A percentile compares a stretch with the other conserved stretches of the same genome.
Evolutionary conservation across 2,888 invertebrate species (phyloP).

Genomic region (Amaurobius ferox): DNA sequence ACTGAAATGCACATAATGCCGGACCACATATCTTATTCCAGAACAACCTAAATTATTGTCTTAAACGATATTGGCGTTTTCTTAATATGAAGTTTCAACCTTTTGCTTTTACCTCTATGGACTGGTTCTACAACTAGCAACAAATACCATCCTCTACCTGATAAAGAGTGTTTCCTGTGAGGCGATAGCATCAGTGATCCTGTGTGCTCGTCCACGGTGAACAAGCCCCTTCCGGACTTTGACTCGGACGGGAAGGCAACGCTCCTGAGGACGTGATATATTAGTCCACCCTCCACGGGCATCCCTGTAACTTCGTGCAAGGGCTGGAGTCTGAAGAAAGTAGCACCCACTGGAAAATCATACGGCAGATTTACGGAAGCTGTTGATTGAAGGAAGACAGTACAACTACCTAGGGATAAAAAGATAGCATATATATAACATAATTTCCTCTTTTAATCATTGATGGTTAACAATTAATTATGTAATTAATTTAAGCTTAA

Average conservation of each 20-base stretch:
- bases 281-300: not conserved
- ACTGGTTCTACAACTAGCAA: too few relatives aligned
- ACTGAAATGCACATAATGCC: too few relatives aligned
- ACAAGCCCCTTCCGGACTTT: constrained; percentile 30
- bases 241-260: constrained; percentile 22
- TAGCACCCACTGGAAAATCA: constrained; percentile 48
- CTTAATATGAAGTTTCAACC: too few relatives aligned
- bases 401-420: not conserved
- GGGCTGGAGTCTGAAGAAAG: constrained; percentile 31
- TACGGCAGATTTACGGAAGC: constrained; percentile 35
- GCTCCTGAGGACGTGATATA: constrained; percentile 33
- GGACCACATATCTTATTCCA: too few relatives aligned
- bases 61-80: too few relatives aligned
- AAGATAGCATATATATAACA: too few relatives aligned
- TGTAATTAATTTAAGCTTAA: too few relatives aligned
- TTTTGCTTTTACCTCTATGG: too few relatives aligned
- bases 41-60: too few relatives aligned
- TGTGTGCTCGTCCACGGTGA: constrained; percentile 50
- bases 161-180: constrained; percentile 39
- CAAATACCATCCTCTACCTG: constrained; percentile 34
- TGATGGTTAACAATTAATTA: too few relatives aligned
- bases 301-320: constrained; percentile 24
- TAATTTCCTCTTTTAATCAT: too few relatives aligned
- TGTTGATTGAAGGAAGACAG: constrained; percentile 36
- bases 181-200: constrained; percentile 59